Percentiles rank a stretch among this genome's conserved stretches.
phyloP scores from a whole-genome alignment of 2,113 vertebrate genomes.

The Scytalopus superciliaris region DNA sequence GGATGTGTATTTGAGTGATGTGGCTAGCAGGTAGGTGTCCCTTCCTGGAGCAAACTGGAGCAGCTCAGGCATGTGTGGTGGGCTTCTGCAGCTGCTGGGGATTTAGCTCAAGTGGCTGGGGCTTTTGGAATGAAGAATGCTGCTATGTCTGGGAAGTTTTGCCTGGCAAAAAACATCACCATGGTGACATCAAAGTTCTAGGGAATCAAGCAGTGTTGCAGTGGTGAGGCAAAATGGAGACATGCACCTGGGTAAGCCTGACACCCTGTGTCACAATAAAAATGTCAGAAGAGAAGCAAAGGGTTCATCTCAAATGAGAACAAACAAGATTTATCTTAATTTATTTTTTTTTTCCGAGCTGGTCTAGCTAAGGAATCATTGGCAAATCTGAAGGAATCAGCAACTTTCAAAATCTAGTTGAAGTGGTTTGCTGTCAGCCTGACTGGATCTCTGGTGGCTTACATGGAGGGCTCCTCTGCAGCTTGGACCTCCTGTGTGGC shows the following conservation, averaged over 20 bases:
- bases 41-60: not conserved
- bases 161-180: not conserved
- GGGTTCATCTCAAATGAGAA: accelerated
- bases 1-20: not conserved
- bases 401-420: not conserved
- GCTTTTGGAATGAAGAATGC: not conserved
- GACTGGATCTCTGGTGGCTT: not conserved
- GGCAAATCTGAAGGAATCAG: not conserved
- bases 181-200: not conserved
- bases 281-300: not conserved
- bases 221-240: not conserved
- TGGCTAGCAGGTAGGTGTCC: not conserved
- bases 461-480: not conserved
- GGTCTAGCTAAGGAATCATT: not conserved
- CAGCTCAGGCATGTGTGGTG: not conserved
- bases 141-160: not conserved
- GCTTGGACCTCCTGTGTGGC: not conserved
- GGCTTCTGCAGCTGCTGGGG: not conserved
- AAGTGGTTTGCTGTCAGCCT: not conserved
- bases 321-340: not conserved
- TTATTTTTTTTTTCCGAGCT: not conserved
- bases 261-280: not conserved
- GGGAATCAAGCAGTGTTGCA: not conserved
- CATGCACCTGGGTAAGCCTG: not conserved
- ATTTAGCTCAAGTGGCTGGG: not conserved